Percentiles rank a stretch among this genome's conserved stretches.
phyloP scores from a whole-genome alignment of 2,888 invertebrate species.

The Nemoura dubitans region DNA sequence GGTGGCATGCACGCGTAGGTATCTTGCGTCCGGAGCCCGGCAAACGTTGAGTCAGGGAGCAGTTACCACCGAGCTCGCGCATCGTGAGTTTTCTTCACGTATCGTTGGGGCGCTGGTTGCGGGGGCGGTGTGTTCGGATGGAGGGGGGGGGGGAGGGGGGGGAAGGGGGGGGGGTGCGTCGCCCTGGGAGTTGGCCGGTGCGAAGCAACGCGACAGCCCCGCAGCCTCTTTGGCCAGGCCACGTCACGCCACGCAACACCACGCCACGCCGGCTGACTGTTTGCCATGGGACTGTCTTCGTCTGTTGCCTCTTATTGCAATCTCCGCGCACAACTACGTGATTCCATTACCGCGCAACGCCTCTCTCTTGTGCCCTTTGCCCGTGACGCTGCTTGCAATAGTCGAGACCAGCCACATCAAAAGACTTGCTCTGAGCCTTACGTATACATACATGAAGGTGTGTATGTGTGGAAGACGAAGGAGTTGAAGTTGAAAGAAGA shows the following conservation, averaged over 20 bases:
- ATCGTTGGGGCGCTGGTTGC: no score
- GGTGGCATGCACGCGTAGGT: background rate
- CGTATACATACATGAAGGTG: background rate
- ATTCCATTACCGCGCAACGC: constrained; percentile 27
- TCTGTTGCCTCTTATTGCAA: constrained; percentile 25
- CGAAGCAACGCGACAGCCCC: background rate
- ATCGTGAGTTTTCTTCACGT: background rate
- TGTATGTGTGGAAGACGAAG: background rate
- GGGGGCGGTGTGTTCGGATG: no score
- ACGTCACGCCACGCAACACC: background rate
- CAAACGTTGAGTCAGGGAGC: constrained; percentile 16
- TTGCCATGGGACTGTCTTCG: background rate
- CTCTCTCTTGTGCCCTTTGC: constrained; percentile 15
- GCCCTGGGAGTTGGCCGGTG: constrained; percentile 15
- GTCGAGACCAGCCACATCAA: background rate
- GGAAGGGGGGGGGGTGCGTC: background rate
- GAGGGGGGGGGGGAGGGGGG: no score
- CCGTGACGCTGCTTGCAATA: background rate
- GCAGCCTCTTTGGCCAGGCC: background rate
- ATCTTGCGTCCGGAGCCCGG: background rate
- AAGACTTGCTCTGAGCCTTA: background rate
- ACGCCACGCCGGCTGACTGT: background rate
- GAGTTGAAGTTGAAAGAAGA: no score
- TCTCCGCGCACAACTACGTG: constrained; percentile 33
- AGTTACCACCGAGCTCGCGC: background rate